Conservation (phyloP, 2,888 invertebrate genomes). For the Morinoia aosen region DNA sequence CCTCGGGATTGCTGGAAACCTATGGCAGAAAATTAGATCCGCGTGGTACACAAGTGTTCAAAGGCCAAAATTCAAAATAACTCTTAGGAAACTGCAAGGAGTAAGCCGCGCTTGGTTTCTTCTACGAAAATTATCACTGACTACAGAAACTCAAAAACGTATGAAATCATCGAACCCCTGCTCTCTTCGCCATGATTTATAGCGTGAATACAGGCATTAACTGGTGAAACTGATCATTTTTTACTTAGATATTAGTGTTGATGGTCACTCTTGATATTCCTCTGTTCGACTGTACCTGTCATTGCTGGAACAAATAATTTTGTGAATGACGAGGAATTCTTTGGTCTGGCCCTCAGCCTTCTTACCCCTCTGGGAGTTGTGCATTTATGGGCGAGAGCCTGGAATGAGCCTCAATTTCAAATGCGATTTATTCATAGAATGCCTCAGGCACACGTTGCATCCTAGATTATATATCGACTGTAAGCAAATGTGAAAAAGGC, state of each 20-base stretch:
- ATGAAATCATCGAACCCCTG: too few species aligned
- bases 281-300: background rate
- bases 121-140: background rate
- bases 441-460: background rate
- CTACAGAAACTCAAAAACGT: background rate
- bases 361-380: too few species aligned
- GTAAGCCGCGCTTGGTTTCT: background rate
- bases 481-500: background rate
- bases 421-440: too few species aligned
- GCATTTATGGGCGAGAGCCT: too few species aligned
- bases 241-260: background rate
- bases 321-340: too few species aligned
- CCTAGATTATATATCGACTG: background rate
- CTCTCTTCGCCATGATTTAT: background rate
- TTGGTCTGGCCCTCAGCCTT: too few species aligned
- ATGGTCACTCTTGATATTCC: background rate
- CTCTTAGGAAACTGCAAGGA: background rate
- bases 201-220: background rate
- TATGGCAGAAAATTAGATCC: background rate
- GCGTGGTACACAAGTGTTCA: background rate
- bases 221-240: background rate
- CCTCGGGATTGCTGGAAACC: background rate
- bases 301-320: too few species aligned
- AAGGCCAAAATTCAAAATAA: background rate
- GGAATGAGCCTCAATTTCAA: too few species aligned